These are phyloP conservation scores for Psophia crepitans DNA, from an alignment of 2,113 vertebrate genomes.

Conservation along the genomic window DNA sequence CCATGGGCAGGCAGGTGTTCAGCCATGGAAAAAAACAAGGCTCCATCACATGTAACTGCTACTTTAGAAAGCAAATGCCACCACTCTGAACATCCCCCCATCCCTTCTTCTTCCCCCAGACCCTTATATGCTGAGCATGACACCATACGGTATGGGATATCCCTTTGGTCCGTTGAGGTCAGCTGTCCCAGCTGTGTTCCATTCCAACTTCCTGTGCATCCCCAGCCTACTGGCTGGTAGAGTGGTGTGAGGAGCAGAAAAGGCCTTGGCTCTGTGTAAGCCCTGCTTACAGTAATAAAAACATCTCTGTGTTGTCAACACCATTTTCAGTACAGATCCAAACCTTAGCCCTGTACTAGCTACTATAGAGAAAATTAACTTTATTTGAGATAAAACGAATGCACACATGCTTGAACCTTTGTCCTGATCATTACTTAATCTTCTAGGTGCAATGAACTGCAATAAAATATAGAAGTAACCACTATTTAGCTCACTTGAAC, in stretches of 20 bases:
- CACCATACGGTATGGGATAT: too few species aligned
- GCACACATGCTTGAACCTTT: not conserved
- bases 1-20: not conserved
- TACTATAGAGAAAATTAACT: not conserved
- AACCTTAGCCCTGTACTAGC: not conserved
- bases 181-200: fast-evolving
- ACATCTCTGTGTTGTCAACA: not conserved
- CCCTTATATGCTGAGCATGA: not conserved
- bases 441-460: not conserved
- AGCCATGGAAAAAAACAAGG: not conserved
- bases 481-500: not conserved
- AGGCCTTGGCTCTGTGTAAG: not conserved
- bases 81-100: fast-evolving
- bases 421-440: not conserved
- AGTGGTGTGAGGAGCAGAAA: not conserved
- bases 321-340: not conserved
- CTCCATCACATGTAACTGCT: fast-evolving
- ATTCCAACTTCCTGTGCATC: not conserved
- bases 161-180: not conserved
- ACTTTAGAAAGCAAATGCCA: not conserved
- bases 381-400: not conserved
- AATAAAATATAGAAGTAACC: not conserved
- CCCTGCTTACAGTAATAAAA: not conserved
- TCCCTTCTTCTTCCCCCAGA: not conserved
- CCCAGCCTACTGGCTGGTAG: not conserved